Evolutionary conservation across 2,797 vertebrate species (phyloP).

Genomic region (Luscinia megarhynchos): DNA sequence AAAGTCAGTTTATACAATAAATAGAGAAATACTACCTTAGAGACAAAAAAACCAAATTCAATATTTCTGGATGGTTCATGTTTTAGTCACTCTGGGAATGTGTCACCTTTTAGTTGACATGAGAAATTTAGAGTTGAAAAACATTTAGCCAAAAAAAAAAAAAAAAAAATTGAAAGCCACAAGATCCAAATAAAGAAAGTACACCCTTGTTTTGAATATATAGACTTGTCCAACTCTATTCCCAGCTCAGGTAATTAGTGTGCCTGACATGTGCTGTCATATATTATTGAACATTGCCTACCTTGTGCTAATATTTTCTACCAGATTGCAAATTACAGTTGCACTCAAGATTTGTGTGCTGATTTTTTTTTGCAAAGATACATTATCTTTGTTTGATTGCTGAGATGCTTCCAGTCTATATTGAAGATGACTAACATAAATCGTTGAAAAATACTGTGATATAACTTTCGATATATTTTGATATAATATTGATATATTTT

Average conservation of each 20-base stretch:
- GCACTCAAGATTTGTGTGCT: not conserved
- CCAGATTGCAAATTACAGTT: not conserved
- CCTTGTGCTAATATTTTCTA: not conserved
- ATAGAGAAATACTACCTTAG: not conserved
- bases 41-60: not conserved
- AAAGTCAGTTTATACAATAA: not conserved
- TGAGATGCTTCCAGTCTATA: not conserved
- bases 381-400: not conserved
- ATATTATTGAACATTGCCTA: not conserved
- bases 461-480: not conserved
- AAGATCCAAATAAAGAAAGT: not conserved
- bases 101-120: not conserved
- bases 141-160: not conserved
- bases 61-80: not conserved
- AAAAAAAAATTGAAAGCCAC: not conserved
- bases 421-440: not conserved
- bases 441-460: not conserved
- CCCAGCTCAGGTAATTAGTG: not conserved
- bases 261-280: not conserved
- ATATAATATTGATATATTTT: not conserved
- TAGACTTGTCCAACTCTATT: not conserved
- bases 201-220: not conserved
- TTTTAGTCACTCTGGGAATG: not conserved
- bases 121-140: not conserved
- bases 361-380: not conserved